Base-by-base conservation (phyloP, 2,113 vertebrate species). In the Chascanopsetta lugubris region DNA sequence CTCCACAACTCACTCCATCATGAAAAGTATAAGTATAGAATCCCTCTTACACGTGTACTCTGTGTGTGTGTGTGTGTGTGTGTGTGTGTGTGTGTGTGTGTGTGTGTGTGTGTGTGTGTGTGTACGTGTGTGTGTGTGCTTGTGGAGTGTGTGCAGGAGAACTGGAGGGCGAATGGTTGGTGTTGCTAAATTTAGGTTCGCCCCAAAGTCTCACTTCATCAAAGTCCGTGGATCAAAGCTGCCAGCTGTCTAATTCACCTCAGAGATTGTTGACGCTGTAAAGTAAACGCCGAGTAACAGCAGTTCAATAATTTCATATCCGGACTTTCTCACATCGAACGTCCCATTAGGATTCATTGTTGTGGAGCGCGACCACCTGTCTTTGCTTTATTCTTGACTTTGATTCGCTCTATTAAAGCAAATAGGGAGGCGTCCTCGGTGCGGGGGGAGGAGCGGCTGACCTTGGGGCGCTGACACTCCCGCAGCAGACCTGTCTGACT, bases 191-290 rank as follows among this genome's bases (percentile, higher is more conserved):
- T 57, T 61, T 59, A 51, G 50, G n/a, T 3, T 45, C 68, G 17
- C 38, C 25, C 22, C 17, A 0, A 66, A 45, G 56, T 58, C 43
- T 58, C 40, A 27, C 53, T 63, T 53, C 49, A 65, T 61, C 46
- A 76, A 79, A 72, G 45, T 24, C 1, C 6, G 24, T 32, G 24
- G 46, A 51, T 71, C 43, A 71, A 60, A 64, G 62, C 53, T 29
- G 34, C 53, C 66, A 82, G 56, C 70, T 78, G 79, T 70, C 74
- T 43, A 27, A 47, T 64, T 72, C 15, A 55, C 66, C 25, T 63
- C 43, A 9, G 20, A 63, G 51, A 53, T 48, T 38, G 55, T n/a
- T 50, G 43, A 61, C 38, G 3, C 17, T 3, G 4, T 7, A 6
- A 42, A 42, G 38, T 42, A 42, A 42, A 6, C n/a, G 38, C 49